phyloP scores from a whole-genome alignment of 2,888 invertebrate species.

The Cerceris rybyensis region DNA sequence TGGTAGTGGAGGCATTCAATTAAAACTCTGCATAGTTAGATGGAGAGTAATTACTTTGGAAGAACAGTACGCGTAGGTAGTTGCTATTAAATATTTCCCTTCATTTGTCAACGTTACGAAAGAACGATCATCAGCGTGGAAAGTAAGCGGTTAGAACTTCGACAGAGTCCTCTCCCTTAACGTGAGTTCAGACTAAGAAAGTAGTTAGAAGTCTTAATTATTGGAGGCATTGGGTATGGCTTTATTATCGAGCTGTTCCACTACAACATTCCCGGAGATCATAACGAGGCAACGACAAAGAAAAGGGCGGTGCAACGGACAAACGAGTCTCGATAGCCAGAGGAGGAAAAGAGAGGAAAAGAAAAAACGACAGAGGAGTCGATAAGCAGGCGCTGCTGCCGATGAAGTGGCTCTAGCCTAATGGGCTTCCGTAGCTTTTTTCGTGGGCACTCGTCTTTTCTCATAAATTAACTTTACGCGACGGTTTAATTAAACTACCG shows the following conservation, averaged over 20 bases:
- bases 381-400: slow-evolving; percentile 55
- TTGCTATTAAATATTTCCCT: not conserved
- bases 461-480: slow-evolving; percentile 68
- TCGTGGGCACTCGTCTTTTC: slow-evolving; percentile 66
- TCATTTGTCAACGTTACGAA: slow-evolving; percentile 47
- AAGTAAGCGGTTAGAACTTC: slow-evolving; percentile 43
- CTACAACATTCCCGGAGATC: slow-evolving; percentile 48
- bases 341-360: slow-evolving; percentile 27
- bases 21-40: too few relatives aligned
- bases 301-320: slow-evolving; percentile 54
- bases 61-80: too few relatives aligned
- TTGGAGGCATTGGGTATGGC: slow-evolving; percentile 41
- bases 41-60: too few relatives aligned
- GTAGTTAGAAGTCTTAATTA: slow-evolving; percentile 66
- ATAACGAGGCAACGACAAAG: slow-evolving; percentile 63
- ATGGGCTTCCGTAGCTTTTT: slow-evolving; percentile 73
- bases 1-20: too few relatives aligned
- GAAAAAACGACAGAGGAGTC: slow-evolving; percentile 53
- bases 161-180: slow-evolving; percentile 40
- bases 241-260: slow-evolving; percentile 28
- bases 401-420: slow-evolving; percentile 71
- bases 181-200: slow-evolving; percentile 25
- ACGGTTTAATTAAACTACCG: slow-evolving; percentile 67
- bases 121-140: slow-evolving; percentile 35
- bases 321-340: slow-evolving; percentile 59